phyloP scores from a whole-genome alignment of 2,113 vertebrate genomes.

The Ia io region DNA sequence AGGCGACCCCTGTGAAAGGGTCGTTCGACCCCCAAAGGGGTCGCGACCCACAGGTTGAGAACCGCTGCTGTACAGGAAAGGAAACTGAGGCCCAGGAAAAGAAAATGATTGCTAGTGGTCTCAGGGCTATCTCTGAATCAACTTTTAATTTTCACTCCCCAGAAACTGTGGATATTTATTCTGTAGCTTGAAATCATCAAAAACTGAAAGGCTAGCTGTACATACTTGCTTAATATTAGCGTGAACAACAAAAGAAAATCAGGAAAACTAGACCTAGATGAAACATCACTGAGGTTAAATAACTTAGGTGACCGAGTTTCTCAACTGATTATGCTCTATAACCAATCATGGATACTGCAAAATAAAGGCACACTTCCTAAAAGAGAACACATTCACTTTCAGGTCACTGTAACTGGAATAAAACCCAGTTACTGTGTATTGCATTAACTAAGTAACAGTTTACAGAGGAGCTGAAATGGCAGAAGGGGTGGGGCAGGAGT shows the following conservation, averaged over 20 bases:
- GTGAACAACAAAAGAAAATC: not conserved
- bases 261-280: not conserved
- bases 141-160: not conserved
- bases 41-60: too few species aligned
- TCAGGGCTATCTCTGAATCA: not conserved
- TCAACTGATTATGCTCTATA: not conserved
- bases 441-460: not conserved
- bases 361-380: not conserved
- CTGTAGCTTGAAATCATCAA: not conserved
- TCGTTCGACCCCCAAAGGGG: too few species aligned
- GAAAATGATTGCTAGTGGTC: not conserved
- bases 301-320: not conserved
- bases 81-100: not conserved
- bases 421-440: not conserved
- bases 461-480: not conserved
- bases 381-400: not conserved
- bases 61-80: not conserved
- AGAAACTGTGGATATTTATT: not conserved
- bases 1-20: too few species aligned
- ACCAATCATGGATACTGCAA: not conserved
- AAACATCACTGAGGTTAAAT: not conserved
- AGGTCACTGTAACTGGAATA: not conserved
- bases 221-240: not conserved
- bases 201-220: not conserved
- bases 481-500: not conserved